Evolutionary conservation across 2,888 invertebrate genomes (phyloP), one percentile per base, ranked within the genome.

Genomic region (Busseola fusca): DNA sequence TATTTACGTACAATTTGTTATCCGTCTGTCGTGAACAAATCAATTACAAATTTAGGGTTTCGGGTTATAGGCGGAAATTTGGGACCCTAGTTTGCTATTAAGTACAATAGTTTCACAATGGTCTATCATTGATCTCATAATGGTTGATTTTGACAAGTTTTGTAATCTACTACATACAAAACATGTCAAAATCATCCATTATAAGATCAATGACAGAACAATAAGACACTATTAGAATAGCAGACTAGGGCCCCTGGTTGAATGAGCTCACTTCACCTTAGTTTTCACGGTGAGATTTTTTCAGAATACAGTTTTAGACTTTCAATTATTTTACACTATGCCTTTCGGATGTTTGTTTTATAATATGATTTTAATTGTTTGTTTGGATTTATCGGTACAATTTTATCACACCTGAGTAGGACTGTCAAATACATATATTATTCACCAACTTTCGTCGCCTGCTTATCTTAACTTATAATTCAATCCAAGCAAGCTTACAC

Each of bases 1-100:
- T 48, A 34, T 34, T 18, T 42, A 62, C 52, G 63, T 60, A 56
- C 42, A 58, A 74, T 74, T 71, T 59, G 54, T 62, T 59, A 83
- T 79, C 65, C 69, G 66, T 58, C 48, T 57, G 70, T 78, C 71
- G 27, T 54, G 1, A 50, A 63, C 14, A 48, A 27, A 21, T 48
- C 48, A 27, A 45, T 62, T n/a, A 9, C 25, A 52, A 56, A 52
- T 76, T 64, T 62, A 72, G 58, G 59, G 50, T 70, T n/a, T 64
- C 4, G 3, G 10, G 9, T 21, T 18, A 40, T 27, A 58, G 37
- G 3, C 30, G 30, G 27, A 57, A 30, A 12, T 57, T n/a, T n/a
- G n/a, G n/a, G n/a, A n/a, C n/a, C n/a, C n/a, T n/a, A n/a, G n/a
- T n/a, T n/a, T n/a, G n/a, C n/a, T n/a, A n/a, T n/a, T n/a, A n/a